Base-by-base conservation (phyloP, 2,113 vertebrate species). In the Casuarius casuarius region DNA sequence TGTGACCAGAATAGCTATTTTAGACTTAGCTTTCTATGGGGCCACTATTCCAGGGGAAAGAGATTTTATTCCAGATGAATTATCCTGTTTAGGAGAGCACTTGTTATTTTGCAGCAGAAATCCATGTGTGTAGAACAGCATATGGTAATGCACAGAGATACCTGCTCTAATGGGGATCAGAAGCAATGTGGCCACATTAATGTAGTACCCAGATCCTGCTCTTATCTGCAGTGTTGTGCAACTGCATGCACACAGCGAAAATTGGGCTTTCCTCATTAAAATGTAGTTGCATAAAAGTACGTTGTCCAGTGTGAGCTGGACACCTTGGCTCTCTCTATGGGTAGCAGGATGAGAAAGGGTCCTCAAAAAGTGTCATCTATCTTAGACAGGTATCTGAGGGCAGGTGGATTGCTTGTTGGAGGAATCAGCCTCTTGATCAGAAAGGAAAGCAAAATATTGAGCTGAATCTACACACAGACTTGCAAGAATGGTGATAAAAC, bases 1-100 rank as follows among this genome's bases (percentile, higher is more conserved):
- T 96, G 94, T 96, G 95, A 97, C 91, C 87, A 84, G 95, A 97
- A 94, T 97, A 94, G 49, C 81, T 97, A 94, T 92, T 91, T 94
- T 70, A 76, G 94, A 96, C 89, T 96, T 94, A 97, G 80, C 58
- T 94, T 76, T 89, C 94, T 52, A 5, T 21, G 44, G 61, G 67
- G 70, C 51, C 52, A 31, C 73, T 79, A 2, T 58, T 95, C 58
- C 92, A 84, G 89, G 73, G 84, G 77, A 68, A 94, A 84, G 83
- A 61, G 51, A 73, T 93, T 89, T 95, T 72, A 89, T 91, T 94
- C 52, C 92, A 62, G 86, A 92, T 84, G 58, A 87, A 75, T 87
- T 82, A 21, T 73, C 23, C 77, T 4, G 21, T 7, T 87, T 56
- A 79, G 84, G 86, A 28, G 68, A 71, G 52, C 3, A 4, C 51